Evolutionary conservation across 2,888 invertebrate genomes (phyloP), one percentile per base, ranked within the genome.

Genomic region (Cyclophora albipunctata): DNA sequence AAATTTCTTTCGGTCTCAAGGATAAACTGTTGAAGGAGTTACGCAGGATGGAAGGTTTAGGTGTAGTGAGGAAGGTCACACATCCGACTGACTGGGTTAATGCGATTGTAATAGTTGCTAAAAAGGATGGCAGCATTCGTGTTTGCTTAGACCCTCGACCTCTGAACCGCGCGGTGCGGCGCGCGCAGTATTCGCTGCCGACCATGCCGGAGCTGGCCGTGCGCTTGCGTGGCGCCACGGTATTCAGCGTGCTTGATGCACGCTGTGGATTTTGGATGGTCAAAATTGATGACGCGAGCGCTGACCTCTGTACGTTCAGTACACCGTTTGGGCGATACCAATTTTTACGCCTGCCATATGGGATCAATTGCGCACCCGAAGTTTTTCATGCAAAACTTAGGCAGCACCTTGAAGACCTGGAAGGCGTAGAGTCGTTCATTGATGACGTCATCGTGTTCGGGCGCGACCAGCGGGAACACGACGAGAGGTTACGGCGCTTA

Each of bases 261-360:
- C 6, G 33, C 3, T 43, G 5, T 34, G 43, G 42, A 3, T 34
- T 40, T 40, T 40, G 40, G 40, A 40, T 40, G 40, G 34, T 59
- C 0, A 34, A 56, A 6, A n/a, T 63, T 7, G 58, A 62, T 43
- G 53, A 53, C 4, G 52, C 51, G 3, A 62, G 63, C 45, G 57
- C 62, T 2, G 56, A 60, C 40, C 43, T 64, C 4, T 63, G 62
- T 45, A 66, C 64, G 2, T 66, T 41, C 41, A 41, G 41, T 7
- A 41, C 41, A 4, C 41, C 41, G 3, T 42, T 45, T 7, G 34
- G 41, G 63, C 34, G 58, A 5, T 63, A 54, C 63, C 66, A 0
- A 20, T 20, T 20, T 20, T 20, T 20, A 20, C 20, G 20, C 20
- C 20, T 20, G 2, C 20, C 20, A 20, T 64, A 49, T 44, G 60